Percentiles rank a stretch among this genome's conserved stretches.
Conservation (phyloP, 2,113 vertebrate genomes). For the Otus sunia region DNA sequence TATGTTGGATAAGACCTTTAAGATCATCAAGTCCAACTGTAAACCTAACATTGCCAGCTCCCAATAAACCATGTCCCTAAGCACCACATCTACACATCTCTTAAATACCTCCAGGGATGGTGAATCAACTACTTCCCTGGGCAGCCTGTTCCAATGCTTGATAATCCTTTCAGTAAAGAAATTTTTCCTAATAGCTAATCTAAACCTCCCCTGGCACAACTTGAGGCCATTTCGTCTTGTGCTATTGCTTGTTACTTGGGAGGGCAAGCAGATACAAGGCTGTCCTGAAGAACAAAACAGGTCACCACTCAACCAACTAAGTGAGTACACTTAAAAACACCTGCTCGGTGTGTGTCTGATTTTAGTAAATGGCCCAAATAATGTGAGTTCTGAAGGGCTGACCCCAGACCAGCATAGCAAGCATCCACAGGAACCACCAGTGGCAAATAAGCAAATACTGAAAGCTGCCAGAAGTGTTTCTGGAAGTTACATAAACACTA, state of each 20-base stretch:
- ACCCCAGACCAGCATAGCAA: neutral
- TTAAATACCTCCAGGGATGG: neutral
- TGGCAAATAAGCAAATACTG: neutral
- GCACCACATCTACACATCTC: accelerated
- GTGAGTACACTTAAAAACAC: neutral
- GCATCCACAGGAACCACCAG: neutral
- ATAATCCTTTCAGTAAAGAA: neutral
- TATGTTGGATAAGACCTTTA: neutral
- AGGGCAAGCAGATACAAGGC: neutral
- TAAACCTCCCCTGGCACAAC: neutral
- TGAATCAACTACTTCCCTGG: neutral
- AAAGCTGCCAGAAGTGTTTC: neutral
- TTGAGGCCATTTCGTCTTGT: neutral
- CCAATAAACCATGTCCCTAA: neutral
- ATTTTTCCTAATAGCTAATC: neutral
- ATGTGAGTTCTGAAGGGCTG: neutral
- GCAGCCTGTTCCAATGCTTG: neutral
- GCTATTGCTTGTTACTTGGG: neutral
- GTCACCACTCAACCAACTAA: accelerated
- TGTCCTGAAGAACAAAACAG: neutral
- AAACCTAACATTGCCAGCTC: neutral
- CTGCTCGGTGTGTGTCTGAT: neutral
- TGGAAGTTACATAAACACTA: constrained; percentile 3
- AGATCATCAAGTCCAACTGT: neutral
- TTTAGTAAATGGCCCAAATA: neutral